Conservation (phyloP, 2,888 invertebrate genomes). For the Diabrotica balteata region DNA sequence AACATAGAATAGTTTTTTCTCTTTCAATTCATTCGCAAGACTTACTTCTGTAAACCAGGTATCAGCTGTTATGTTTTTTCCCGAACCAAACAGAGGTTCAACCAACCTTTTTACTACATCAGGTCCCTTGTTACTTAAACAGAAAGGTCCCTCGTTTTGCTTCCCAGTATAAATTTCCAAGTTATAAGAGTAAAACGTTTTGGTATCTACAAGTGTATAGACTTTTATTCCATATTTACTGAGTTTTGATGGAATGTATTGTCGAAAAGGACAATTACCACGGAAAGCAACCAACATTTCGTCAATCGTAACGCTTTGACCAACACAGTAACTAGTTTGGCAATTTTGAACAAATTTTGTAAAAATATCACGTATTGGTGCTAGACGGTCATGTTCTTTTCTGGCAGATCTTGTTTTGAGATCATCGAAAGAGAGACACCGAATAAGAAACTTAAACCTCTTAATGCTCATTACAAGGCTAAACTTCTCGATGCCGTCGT, state of each 20-base stretch:
- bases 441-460: background rate
- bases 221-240: conserved; percentile 34
- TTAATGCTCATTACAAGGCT: conserved; percentile 1
- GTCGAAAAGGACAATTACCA: conserved; percentile 34
- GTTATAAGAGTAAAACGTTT: conserved; percentile 33
- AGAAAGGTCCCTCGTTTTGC: conserved; percentile 40
- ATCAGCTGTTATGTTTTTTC: conserved; percentile 39
- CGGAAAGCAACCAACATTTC: conserved; percentile 32
- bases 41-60: conserved; percentile 28
- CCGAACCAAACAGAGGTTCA: conserved; percentile 26
- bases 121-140: conserved; percentile 26
- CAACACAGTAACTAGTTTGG: conserved; percentile 21
- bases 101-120: conserved; percentile 31
- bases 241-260: conserved; percentile 37
- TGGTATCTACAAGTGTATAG: conserved; percentile 33
- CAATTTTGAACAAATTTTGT: conserved; percentile 23
- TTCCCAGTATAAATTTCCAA: conserved; percentile 36
- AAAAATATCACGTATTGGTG: conserved; percentile 35
- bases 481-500: background rate
- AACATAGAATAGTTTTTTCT: conserved; percentile 33
- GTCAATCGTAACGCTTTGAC: conserved; percentile 33
- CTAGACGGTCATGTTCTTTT: conserved; percentile 36
- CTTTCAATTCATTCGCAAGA: conserved; percentile 4
- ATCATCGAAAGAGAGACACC: conserved; percentile 5
- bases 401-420: background rate